Evolutionary conservation across 2,797 vertebrate genomes (phyloP), one percentile per base, ranked within the genome.

Genomic region (Heliangelus exortis): DNA sequence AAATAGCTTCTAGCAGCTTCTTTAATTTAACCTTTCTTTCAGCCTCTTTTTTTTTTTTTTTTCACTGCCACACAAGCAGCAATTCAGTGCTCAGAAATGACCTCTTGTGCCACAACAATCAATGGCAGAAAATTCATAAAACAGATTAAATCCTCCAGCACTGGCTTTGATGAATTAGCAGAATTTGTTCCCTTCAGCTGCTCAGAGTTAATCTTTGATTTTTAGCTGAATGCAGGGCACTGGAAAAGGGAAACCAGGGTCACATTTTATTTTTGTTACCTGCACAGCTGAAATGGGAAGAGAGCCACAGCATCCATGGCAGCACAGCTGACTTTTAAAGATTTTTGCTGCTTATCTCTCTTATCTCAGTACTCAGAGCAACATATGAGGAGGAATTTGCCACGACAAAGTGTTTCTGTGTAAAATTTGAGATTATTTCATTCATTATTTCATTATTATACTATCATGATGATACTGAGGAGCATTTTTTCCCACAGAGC

Each of bases 1-100:
- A 83, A 92, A 68, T 1, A 91, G 73, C 91, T 94, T 87, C 92
- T n/a, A 91, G 93, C 79, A 84, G 66, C 87, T 96, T 96, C 96
- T 93, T 92, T 89, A 84, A 94, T 95, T 92, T 96, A 93, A 96
- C 96, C 96, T 96, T 61, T 66, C 82, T 63, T 83, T 14, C 29
- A 63, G 87, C 87, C 76, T 71, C 10, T 59, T 41, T 68, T 50
- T 86, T 84, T 36, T 33, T 33, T 36, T 59, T 11, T 41, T 50
- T 50, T 23, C 23, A 33, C 87, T 92, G 94, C 86, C 95, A 93
- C 73, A 63, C 84, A 96, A 88, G 79, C 6, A 84, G 92, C 83
- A 96, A 96, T 96, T 93, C 92, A 57, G 79, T 45, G 79, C 81
- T 95, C 94, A 75, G 73, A 69, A 93, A 62, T 75, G 94, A 95